Evolutionary conservation across 2,113 vertebrate genomes (phyloP).

Genomic region (Colinus virginianus): DNA sequence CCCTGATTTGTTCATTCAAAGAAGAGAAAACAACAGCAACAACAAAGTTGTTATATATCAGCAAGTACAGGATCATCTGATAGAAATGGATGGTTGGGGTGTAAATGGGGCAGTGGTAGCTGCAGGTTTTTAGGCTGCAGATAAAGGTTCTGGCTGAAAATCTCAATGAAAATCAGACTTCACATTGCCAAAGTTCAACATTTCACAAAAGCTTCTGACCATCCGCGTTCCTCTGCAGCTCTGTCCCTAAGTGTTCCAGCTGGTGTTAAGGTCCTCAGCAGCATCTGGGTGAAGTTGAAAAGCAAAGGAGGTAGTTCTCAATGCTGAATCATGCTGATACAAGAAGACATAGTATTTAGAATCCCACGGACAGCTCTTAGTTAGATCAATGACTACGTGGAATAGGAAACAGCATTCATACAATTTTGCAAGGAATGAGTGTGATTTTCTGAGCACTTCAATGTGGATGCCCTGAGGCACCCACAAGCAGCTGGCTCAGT

Average conservation of each 20-base stretch:
- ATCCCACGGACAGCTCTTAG: background rate
- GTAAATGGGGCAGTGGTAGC: background rate
- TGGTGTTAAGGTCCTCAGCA: background rate
- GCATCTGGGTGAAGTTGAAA: background rate
- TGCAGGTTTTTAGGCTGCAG: fast-evolving
- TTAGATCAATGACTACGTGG: background rate
- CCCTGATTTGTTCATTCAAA: background rate
- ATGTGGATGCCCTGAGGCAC: constrained; percentile 8
- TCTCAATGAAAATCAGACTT: background rate
- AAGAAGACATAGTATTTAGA: background rate
- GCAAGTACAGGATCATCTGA: background rate
- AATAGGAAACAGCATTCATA: constrained; percentile 35
- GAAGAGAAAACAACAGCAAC: background rate
- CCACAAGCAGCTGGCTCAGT: background rate
- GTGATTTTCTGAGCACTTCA: constrained; percentile 27
- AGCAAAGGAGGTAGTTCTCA: background rate
- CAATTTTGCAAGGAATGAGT: background rate
- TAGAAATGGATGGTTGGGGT: background rate
- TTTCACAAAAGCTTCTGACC: background rate
- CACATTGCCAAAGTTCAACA: background rate
- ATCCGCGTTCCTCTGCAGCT: background rate
- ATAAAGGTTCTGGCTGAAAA: background rate
- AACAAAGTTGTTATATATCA: background rate
- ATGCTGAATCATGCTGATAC: background rate
- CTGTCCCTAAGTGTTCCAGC: background rate